Evolutionary conservation across 2,888 invertebrate genomes (phyloP).

Genomic region (Ochropleura plecta): DNA sequence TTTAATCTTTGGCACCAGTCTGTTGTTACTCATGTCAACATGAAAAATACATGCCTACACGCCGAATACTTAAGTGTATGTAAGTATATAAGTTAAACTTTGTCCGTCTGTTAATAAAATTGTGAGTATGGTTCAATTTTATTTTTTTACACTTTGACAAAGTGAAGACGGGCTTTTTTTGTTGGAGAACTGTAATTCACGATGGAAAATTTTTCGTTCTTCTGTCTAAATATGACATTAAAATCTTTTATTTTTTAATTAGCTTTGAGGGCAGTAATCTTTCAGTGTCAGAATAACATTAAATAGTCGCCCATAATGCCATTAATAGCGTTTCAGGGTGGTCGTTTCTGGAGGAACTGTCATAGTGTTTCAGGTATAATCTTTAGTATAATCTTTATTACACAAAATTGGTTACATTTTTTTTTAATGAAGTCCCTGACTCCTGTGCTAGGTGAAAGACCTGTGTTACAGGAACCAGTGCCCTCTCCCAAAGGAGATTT

Average conservation of each 20-base stretch:
- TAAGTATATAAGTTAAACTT: constrained; percentile 11
- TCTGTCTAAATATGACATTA: background rate
- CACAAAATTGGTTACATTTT: no score
- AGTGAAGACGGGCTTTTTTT: background rate
- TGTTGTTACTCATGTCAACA: constrained; percentile 76
- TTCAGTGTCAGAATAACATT: background rate
- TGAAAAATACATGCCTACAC: constrained; percentile 57
- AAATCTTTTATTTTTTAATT: background rate
- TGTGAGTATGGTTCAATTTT: background rate
- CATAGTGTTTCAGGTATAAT: background rate
- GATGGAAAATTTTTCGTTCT: background rate
- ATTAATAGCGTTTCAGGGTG: background rate
- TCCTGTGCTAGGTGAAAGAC: no score
- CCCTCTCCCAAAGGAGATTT: no score
- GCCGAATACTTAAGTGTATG: constrained; percentile 30
- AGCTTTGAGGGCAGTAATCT: background rate
- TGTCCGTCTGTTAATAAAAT: constrained; percentile 50
- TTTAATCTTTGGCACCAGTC: constrained; percentile 52
- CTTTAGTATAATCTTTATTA: no score
- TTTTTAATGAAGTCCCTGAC: no score
- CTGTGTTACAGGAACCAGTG: no score
- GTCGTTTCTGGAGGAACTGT: background rate
- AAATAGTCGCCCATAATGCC: background rate
- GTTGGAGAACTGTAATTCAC: background rate
- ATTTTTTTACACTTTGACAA: constrained; percentile 16